Conservation (phyloP, 1,140 invertebrate genomes). For the Hormaphis cornu region DNA sequence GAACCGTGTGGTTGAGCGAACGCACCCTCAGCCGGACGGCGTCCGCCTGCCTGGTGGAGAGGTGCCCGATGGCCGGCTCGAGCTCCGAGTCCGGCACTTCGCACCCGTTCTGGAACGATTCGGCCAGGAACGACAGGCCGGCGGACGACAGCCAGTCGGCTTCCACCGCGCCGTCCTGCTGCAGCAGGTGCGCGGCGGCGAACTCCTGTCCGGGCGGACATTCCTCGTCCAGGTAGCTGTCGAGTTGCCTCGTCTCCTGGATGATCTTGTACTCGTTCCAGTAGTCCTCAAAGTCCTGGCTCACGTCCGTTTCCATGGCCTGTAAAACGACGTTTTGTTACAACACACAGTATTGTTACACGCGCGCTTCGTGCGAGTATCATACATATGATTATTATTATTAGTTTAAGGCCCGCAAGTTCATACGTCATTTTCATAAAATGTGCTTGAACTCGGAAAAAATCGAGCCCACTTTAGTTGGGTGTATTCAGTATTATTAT, state of each 20-base stretch:
- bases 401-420: too few relatives aligned
- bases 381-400: too few relatives aligned
- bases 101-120: slow-evolving; percentile 49
- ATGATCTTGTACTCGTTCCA: slow-evolving; percentile 45
- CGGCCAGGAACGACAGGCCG: slow-evolving; percentile 50
- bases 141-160: slow-evolving; percentile 52
- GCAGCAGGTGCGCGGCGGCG: not conserved
- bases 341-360: too few relatives aligned
- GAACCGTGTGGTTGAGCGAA: slow-evolving; percentile 66
- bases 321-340: too few relatives aligned
- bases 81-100: slow-evolving; percentile 52
- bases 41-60: slow-evolving; percentile 59
- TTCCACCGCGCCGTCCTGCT: slow-evolving; percentile 50
- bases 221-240: slow-evolving; percentile 48
- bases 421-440: too few relatives aligned
- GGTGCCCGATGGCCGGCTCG: slow-evolving; percentile 47
- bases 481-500: too few relatives aligned
- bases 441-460: too few relatives aligned
- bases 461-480: too few relatives aligned
- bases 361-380: too few relatives aligned
- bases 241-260: slow-evolving; percentile 44
- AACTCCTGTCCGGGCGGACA: slow-evolving; percentile 36
- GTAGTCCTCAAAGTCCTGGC: slow-evolving; percentile 45
- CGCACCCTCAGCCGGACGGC: slow-evolving; percentile 64
- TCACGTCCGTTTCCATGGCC: slow-evolving; percentile 39